Evolutionary conservation across 2,797 vertebrate genomes (phyloP).

Genomic region (Coccyzus lansbergi): DNA sequence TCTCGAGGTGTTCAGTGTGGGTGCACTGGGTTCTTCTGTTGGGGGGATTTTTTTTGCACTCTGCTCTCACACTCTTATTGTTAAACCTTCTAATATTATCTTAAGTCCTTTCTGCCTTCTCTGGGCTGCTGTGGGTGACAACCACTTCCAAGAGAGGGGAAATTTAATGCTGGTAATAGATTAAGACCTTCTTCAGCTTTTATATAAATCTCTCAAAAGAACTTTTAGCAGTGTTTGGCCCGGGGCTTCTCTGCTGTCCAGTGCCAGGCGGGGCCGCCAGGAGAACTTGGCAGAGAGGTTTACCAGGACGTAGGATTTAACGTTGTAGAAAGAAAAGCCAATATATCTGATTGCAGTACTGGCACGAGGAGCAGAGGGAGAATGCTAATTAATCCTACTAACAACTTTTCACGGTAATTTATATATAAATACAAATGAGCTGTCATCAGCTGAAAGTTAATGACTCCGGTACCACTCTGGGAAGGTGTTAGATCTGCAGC

Average conservation of each 20-base stretch:
- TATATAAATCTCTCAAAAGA: not conserved
- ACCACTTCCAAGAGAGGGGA: not conserved
- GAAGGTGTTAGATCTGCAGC: not conserved
- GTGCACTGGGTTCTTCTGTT: accelerated
- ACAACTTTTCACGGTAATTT: not conserved
- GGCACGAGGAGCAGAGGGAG: not conserved
- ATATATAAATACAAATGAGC: not conserved
- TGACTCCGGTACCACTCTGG: not conserved
- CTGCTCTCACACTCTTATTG: not conserved
- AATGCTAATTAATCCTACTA: not conserved
- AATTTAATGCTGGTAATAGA: not conserved
- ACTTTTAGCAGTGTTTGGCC: not conserved
- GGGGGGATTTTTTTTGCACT: not conserved
- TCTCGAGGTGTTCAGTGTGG: not conserved
- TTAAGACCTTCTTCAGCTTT: not conserved
- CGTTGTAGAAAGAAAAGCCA: not conserved
- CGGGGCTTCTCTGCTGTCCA: not conserved
- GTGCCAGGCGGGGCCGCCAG: not conserved
- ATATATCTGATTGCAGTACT: not conserved
- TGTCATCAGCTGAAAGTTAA: not conserved
- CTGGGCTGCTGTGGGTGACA: not conserved
- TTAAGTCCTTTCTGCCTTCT: not conserved
- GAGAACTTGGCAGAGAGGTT: not conserved
- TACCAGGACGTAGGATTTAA: not conserved
- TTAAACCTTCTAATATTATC: not conserved